A percentile compares a stretch with the other conserved stretches of the same genome.
phyloP scores from a whole-genome alignment of 2,113 vertebrate genomes.

The Otis tarda region DNA sequence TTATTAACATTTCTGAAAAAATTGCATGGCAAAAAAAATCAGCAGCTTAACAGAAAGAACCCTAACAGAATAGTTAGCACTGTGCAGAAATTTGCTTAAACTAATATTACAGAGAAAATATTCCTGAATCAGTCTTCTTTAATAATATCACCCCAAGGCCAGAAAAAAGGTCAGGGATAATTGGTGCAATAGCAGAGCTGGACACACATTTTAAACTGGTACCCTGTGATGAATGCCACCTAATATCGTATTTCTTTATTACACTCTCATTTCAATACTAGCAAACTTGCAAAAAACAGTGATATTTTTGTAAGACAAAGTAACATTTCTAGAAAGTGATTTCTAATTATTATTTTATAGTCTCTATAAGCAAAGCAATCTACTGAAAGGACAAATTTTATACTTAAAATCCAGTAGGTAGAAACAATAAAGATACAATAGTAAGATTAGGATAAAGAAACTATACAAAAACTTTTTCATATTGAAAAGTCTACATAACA shows the following conservation, averaged over 20 bases:
- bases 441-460: not conserved
- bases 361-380: not conserved
- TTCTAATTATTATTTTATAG: not conserved
- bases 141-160: slow-evolving; percentile 59
- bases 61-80: not conserved
- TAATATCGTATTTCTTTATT: not conserved
- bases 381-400: not conserved
- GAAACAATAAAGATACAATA: not conserved
- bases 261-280: not conserved
- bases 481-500: not conserved
- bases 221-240: slow-evolving; percentile 32
- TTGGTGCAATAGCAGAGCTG: slow-evolving; percentile 47
- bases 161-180: slow-evolving; percentile 70
- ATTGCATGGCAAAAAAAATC: slow-evolving; percentile 46
- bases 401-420: not conserved
- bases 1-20: slow-evolving; percentile 60
- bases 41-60: slow-evolving; percentile 14
- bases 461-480: not conserved
- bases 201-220: slow-evolving; percentile 24
- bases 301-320: not conserved
- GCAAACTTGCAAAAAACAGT: not conserved
- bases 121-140: slow-evolving; percentile 54
- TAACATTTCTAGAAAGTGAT: not conserved
- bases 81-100: slow-evolving; percentile 65
- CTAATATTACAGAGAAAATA: slow-evolving; percentile 60